phyloP scores from a whole-genome alignment of 2,113 vertebrate genomes.

The Scortum barcoo region DNA sequence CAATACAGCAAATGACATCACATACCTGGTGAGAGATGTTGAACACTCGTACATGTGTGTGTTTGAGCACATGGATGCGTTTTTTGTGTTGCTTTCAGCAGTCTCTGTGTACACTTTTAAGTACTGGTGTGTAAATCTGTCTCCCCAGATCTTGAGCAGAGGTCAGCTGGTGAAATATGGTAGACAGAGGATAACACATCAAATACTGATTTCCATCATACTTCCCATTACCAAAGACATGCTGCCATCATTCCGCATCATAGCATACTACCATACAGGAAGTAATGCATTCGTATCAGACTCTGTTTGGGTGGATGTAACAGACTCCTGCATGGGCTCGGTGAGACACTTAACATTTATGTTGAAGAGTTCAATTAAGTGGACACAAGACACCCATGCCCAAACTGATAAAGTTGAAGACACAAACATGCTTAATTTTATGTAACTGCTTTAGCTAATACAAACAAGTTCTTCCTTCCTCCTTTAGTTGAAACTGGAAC shows the following conservation, averaged over 20 bases:
- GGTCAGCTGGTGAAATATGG: conserved; percentile 77
- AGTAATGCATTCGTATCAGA: conserved; percentile 85
- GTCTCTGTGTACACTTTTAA: not conserved
- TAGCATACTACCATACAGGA: conserved; percentile 81
- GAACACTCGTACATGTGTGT: not conserved
- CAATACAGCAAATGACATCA: conserved; percentile 63
- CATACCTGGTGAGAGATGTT: conserved; percentile 77
- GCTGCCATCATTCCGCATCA: conserved; percentile 85
- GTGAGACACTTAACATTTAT: conserved; percentile 64
- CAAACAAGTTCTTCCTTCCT: not conserved
- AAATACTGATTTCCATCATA: conserved; percentile 71
- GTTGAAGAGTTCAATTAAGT: not conserved
- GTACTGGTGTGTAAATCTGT: conserved; percentile 27
- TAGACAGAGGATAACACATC: conserved; percentile 56
- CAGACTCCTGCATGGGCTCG: conserved; percentile 84
- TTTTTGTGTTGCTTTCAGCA: not conserved
- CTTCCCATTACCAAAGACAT: conserved; percentile 74
- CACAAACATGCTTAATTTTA: too few species aligned
- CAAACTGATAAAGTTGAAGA: not conserved
- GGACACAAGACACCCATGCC: not conserved
- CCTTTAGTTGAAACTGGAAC: conserved; percentile 76
- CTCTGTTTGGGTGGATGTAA: conserved; percentile 85
- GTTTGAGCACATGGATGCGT: not conserved
- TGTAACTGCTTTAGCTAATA: not conserved
- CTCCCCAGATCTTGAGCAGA: conserved; percentile 79